phyloP scores from a whole-genome alignment of 1,140 invertebrate species.

The Argopecten irradians region DNA sequence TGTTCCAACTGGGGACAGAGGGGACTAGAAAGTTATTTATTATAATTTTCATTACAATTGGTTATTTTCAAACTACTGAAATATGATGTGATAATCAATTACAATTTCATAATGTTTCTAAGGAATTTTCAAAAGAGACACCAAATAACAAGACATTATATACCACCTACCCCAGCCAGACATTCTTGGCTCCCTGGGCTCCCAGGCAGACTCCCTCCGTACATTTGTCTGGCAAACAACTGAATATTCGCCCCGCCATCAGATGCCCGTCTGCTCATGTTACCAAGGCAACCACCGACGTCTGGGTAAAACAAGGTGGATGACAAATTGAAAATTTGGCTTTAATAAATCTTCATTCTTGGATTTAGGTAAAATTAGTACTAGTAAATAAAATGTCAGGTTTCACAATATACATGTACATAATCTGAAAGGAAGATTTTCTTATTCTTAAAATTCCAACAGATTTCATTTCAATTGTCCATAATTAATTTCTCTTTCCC shows the following conservation, averaged over 20 bases:
- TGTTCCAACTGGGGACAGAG: too few species aligned
- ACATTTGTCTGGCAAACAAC: constrained; percentile 73
- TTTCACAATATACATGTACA: too few species aligned
- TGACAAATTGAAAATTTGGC: not conserved
- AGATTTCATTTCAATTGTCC: too few species aligned
- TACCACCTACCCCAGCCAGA: constrained; percentile 34
- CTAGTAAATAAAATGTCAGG: not conserved
- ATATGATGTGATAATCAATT: not conserved
- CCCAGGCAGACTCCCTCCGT: constrained; percentile 82
- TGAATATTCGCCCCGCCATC: constrained; percentile 95
- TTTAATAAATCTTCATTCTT: not conserved
- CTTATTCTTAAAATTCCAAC: too few species aligned
- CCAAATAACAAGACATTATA: not conserved
- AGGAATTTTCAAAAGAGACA: not conserved
- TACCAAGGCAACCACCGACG: constrained; percentile 68
- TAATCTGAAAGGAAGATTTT: too few species aligned
- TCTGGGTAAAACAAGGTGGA: not conserved
- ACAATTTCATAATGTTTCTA: not conserved
- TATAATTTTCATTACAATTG: too few species aligned
- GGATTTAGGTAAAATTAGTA: not conserved
- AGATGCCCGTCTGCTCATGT: constrained; percentile 92
- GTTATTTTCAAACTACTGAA: not conserved
- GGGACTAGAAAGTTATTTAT: too few species aligned
- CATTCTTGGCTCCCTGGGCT: constrained; percentile 71
- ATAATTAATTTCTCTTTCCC: too few species aligned